These are phyloP conservation scores for Clarias platycephalus DNA, from an alignment of 2,797 vertebrate genomes.

Conservation along the genomic window DNA sequence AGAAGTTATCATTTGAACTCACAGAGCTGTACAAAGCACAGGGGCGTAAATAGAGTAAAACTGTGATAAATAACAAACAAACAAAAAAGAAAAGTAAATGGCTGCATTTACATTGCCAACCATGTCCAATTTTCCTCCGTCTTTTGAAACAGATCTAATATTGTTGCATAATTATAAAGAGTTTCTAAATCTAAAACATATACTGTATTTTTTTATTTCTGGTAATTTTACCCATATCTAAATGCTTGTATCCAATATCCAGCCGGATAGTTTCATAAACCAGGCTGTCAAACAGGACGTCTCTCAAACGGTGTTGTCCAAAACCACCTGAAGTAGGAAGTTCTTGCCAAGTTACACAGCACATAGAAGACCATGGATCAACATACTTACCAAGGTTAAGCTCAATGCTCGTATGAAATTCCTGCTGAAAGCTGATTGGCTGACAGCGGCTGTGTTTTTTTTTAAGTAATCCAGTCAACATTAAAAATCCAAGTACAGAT, in stretches of 20 bases:
- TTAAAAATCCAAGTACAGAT: neutral
- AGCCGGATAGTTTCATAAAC: neutral
- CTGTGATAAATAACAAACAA: neutral
- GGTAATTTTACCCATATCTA: neutral
- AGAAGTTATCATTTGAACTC: conserved; percentile 9
- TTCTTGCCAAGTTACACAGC: neutral
- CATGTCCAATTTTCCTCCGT: neutral
- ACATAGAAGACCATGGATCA: neutral
- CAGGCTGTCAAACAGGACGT: neutral
- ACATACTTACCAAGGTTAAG: neutral
- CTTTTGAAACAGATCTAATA: neutral
- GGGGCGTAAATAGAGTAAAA: conserved; percentile 1
- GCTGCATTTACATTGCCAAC: conserved; percentile 22
- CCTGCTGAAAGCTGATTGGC: neutral
- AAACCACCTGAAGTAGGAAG: neutral
- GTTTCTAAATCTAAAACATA: neutral
- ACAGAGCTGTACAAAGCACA: conserved; percentile 24
- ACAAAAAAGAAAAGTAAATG: neutral
- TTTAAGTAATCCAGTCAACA: neutral
- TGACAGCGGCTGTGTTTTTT: neutral
- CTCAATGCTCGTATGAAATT: neutral
- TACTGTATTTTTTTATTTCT: neutral
- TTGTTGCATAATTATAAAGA: neutral
- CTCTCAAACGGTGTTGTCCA: neutral
- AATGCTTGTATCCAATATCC: neutral